phyloP scores from a whole-genome alignment of 2,888 invertebrate species.

The Troides oblongomaculatus region DNA sequence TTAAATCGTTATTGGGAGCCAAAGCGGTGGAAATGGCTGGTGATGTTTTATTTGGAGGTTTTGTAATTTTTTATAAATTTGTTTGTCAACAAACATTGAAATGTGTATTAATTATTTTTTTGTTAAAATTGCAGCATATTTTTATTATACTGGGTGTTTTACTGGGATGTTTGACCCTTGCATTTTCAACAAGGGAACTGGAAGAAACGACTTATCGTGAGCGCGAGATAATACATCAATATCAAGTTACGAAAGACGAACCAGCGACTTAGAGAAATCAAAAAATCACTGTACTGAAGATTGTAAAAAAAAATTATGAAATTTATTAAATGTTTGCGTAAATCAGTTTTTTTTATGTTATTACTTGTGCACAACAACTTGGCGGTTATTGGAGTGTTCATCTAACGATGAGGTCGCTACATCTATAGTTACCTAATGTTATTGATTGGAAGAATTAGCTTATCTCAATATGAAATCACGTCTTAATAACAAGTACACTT shows the following conservation, averaged over 20 bases:
- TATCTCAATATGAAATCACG: too few relatives aligned
- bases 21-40: slow-evolving; percentile 17
- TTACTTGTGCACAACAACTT: too few relatives aligned
- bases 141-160: background rate
- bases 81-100: background rate
- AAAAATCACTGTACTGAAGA: too few relatives aligned
- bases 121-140: background rate
- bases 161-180: background rate
- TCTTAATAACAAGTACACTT: too few relatives aligned
- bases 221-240: background rate
- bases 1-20: slow-evolving; percentile 23
- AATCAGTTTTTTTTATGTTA: too few relatives aligned
- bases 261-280: too few relatives aligned
- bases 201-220: background rate
- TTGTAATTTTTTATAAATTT: background rate
- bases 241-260: background rate
- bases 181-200: background rate
- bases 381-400: too few relatives aligned
- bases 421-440: too few relatives aligned
- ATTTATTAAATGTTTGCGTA: too few relatives aligned
- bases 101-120: background rate
- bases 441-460: too few relatives aligned
- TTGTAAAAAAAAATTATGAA: too few relatives aligned
- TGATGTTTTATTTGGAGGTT: slow-evolving; percentile 5
- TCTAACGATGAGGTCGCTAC: too few relatives aligned